Evolutionary conservation across 2,888 invertebrate species (phyloP), one percentile per base, ranked within the genome.

Genomic region (Odiellus spinosus): DNA sequence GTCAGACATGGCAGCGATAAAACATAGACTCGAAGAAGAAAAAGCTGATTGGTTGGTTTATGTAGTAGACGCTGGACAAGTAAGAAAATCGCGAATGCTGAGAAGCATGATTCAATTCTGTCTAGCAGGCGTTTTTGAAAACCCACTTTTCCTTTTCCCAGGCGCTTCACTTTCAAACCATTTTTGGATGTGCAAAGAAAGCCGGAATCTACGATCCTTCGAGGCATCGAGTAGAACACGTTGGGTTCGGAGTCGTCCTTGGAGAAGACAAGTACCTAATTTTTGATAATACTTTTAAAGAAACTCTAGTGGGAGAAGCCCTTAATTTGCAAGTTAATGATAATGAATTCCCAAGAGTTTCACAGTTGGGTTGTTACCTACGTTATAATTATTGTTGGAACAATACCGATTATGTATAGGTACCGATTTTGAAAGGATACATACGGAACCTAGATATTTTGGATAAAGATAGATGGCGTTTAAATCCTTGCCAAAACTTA

Each of bases 161-260:
- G 73, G 71, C 74, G 0, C 67, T 70, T 3, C 83, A 83, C 63
- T 82, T 90, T 57, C 68, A 79, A 57, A 70, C 74, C 1, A 71
- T 96, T 40, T 84, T 77, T 60, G 79, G 76, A 33, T 87, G 85
- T 60, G 90, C 85, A 0, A 73, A 76, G 56, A 73, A 78, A 49
- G 78, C 77, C 42, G 86, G 82, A 3, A 80, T 87, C 61, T 69
- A 80, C 11, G 72, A 77, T 57, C 75, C 77, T 5, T 59, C 64
- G 1, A 66, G 67, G 47, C 75, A 77, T 49, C 76, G 82, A 48
- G 70, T 91, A 1, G 90, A 95, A 65, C 88, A 90, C 69, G 86
- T 96, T 12, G 82, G 80, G 2, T 98, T 98, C 66, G 98, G 98
- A 12, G 85, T 96, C 6, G 98, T 98, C 0, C 70, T 98, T 2